Evolutionary conservation across 2,797 vertebrate genomes (phyloP), one percentile per base, ranked within the genome.

Genomic region (Cossypha polioptera): DNA sequence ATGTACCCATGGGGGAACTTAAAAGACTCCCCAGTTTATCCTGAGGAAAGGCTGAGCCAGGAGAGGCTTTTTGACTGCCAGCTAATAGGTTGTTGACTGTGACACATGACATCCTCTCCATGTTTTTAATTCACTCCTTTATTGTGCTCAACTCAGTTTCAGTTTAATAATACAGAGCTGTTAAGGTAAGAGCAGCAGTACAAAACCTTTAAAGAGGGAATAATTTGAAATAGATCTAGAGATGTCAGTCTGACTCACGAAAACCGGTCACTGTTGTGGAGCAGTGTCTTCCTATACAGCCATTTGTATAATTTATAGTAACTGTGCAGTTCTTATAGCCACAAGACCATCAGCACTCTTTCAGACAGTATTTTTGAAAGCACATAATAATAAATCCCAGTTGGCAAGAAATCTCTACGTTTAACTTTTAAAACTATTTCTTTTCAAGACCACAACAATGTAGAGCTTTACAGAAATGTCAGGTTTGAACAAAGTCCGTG

Each of bases 371-470:
- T 82, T 89, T 92, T 83, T 17, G 26, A 86, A 86, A 82, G 43
- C 28, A 47, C 6, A 1, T 48, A 75, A 57, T 47, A 86, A 88
- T 50, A 92, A 91, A 80, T 71, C 12, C n/a, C 50, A 74, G 33
- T 43, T 92, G 66, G 19, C 47, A 50, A 71, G 18, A 55, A 89
- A 76, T 85, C 14, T 53, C 24, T 55, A 75, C n/a, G 87, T 86
- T 90, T 82, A 93, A 87, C 57, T 76, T 80, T 55, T 65, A 57
- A 65, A 86, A 80, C 14, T 63, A 25, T 93, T 89, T 93, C 6
- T 88, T 92, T 93, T 85, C 54, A 80, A 92, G 75, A 85, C 55
- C 61, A 71, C 89, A 92, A 69, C 51, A 92, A 80, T 21, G 29
- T 28, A 61, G 22, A 80, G 38, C 65, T 74, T 87, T 50, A 48